Evolutionary conservation across 2,113 vertebrate genomes (phyloP).

Genomic region (Zosterops hypoxanthus): DNA sequence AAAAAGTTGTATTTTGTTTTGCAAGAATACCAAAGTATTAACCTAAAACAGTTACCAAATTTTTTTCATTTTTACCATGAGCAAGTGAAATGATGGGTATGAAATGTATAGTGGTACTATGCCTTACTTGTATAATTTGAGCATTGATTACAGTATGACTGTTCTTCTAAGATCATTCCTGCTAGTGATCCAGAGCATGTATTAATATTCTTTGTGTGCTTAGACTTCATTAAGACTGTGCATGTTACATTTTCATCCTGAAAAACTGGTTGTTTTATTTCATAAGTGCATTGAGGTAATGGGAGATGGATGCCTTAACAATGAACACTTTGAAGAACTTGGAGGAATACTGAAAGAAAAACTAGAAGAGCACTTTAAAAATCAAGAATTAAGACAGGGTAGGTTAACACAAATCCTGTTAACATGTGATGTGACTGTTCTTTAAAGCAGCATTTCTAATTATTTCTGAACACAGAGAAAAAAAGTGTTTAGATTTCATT

Average conservation of each 20-base stretch:
- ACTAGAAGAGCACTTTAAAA: constrained; percentile 99
- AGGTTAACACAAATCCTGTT: not conserved
- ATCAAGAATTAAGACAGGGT: constrained; percentile 96
- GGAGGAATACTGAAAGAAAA: constrained; percentile 94
- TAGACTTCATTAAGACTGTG: not conserved
- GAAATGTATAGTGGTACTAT: not conserved
- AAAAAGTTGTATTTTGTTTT: not conserved
- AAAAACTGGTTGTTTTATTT: constrained; percentile 10
- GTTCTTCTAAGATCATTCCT: not conserved
- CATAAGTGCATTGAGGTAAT: constrained; percentile 93
- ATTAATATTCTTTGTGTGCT: not conserved
- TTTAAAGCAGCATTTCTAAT: not conserved
- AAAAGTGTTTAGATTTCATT: not conserved
- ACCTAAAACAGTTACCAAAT: not conserved
- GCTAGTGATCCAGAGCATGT: not conserved
- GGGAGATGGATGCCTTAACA: constrained; percentile 97
- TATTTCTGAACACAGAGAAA: not conserved
- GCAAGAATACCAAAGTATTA: not conserved
- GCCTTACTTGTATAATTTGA: not conserved
- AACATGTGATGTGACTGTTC: not conserved
- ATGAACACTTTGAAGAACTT: constrained; percentile 95
- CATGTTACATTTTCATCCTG: not conserved
- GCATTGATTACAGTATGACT: not conserved
- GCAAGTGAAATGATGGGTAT: not conserved
- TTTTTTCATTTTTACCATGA: not conserved